Conservation (phyloP, 2,888 invertebrate species). For the Sialis fuliginosa region DNA sequence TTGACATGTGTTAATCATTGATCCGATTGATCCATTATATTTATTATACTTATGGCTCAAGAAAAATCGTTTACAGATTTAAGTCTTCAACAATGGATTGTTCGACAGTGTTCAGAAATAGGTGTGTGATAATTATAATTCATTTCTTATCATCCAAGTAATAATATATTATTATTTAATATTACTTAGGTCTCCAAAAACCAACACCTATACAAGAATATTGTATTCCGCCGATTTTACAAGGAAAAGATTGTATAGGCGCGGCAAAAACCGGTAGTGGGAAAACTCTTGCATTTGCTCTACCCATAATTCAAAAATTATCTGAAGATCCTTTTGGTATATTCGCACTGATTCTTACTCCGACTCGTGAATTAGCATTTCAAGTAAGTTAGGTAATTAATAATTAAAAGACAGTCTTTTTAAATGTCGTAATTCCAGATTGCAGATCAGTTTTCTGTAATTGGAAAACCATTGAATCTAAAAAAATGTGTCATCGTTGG, state of each 20-base stretch:
- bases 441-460: slow-evolving; percentile 82
- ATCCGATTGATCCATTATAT: too few species aligned
- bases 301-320: slow-evolving; percentile 81
- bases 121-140: slow-evolving; percentile 29
- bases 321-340: slow-evolving; percentile 93
- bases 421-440: slow-evolving; percentile 37
- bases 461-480: slow-evolving; percentile 76
- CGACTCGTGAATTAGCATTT: slow-evolving; percentile 82
- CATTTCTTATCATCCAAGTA: slow-evolving; percentile 5
- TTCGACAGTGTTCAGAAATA: slow-evolving; percentile 47
- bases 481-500: slow-evolving; percentile 83
- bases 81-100: slow-evolving; percentile 54
- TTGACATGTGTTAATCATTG: too few species aligned
- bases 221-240: slow-evolving; percentile 61
- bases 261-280: slow-evolving; percentile 97
- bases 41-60: too few species aligned
- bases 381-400: slow-evolving; percentile 32
- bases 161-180: not conserved
- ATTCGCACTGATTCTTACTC: slow-evolving; percentile 85
- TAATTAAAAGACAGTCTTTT: slow-evolving; percentile 3
- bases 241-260: slow-evolving; percentile 79
- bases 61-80: slow-evolving; percentile 35
- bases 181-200: slow-evolving; percentile 42
- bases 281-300: slow-evolving; percentile 92
- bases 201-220: slow-evolving; percentile 71